Evolutionary conservation across 1,140 invertebrate genomes (phyloP).

Genomic region (Drosophila quadrilineata): DNA sequence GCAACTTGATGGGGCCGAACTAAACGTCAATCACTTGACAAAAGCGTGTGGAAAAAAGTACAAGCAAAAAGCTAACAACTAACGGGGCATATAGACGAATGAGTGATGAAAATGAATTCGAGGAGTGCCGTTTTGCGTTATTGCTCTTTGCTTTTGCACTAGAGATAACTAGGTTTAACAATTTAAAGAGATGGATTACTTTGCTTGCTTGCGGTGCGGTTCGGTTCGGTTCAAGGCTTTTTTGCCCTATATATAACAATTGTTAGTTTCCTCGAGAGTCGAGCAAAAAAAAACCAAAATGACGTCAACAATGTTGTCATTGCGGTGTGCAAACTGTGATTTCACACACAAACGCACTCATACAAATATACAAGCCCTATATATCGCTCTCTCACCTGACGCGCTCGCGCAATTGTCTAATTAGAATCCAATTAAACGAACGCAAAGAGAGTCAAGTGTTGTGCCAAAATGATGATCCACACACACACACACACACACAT

Average conservation of each 20-base stretch:
- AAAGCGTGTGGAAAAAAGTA: conserved; percentile 41
- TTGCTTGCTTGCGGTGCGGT: no score
- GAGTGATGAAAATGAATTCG: conserved; percentile 21
- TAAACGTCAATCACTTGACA: conserved; percentile 64
- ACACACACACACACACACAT: neutral
- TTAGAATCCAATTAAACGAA: conserved; percentile 64
- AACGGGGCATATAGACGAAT: conserved; percentile 18
- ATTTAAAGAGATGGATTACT: neutral
- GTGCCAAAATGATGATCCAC: conserved; percentile 25
- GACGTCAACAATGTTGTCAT: conserved; percentile 48
- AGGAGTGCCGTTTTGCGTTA: conserved; percentile 18
- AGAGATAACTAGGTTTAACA: no score
- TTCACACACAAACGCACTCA: conserved; percentile 26
- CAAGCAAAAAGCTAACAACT: conserved; percentile 28
- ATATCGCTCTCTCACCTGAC: neutral
- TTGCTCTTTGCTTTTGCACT: neutral
- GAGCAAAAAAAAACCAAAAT: conserved; percentile 21
- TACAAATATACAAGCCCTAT: conserved; percentile 12
- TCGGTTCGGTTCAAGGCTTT: no score
- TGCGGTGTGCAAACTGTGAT: conserved; percentile 38
- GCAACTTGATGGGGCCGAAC: conserved; percentile 22
- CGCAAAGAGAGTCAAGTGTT: conserved; percentile 19
- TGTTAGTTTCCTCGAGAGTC: neutral
- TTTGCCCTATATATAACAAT: neutral
- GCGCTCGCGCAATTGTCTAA: conserved; percentile 59